Conservation (phyloP, 1,140 invertebrate species). For the Magallana gigas region DNA sequence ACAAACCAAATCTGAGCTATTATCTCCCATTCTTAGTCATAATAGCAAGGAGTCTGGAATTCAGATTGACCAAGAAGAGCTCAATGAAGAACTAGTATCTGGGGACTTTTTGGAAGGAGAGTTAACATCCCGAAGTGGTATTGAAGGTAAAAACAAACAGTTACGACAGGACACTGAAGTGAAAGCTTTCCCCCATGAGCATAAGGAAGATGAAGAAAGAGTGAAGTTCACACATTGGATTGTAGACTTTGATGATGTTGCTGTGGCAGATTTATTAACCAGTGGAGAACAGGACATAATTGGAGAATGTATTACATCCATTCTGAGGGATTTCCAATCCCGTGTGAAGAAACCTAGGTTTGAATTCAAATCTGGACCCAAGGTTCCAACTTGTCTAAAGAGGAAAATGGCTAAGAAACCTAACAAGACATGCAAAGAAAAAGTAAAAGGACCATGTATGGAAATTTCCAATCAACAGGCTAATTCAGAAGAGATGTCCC, state of each 20-base stretch:
- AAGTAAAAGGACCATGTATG: background rate
- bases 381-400: background rate
- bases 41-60: conserved; percentile 32
- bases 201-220: background rate
- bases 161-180: background rate
- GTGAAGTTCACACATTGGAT: conserved; percentile 22
- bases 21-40: background rate
- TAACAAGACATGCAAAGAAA: background rate
- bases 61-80: conserved; percentile 21
- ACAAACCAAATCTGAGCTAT: too few relatives aligned
- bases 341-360: background rate
- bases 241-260: conserved; percentile 3
- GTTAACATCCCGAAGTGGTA: too few relatives aligned
- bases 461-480: background rate
- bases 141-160: too few relatives aligned
- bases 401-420: background rate
- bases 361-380: background rate
- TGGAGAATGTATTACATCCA: background rate
- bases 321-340: conserved; percentile 5
- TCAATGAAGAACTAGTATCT: background rate
- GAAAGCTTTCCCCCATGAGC: background rate
- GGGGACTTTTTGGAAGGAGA: background rate
- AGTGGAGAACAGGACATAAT: background rate
- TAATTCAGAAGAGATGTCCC: background rate
- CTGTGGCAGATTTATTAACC: conserved; percentile 1